Evolutionary conservation across 35 echinoderm and acorn worm species (phyloP).

Genomic region (Diadema setosum): DNA sequence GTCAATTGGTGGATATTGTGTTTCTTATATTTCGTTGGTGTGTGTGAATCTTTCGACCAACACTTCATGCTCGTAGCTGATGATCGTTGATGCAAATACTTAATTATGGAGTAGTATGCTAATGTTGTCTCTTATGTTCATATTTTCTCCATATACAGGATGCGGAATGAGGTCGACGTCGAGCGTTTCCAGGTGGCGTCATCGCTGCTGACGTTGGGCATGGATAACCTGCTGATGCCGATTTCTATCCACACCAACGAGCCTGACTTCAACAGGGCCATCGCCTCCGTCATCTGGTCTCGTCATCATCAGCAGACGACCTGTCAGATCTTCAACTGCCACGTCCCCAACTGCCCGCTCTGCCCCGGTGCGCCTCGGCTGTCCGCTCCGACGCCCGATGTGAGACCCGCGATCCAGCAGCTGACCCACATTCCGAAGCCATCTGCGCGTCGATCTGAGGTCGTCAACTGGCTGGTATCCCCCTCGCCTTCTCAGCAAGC

Average conservation of each 20-base stretch:
- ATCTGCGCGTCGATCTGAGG: background rate
- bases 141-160: too few species aligned
- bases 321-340: background rate
- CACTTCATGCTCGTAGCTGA: too few species aligned
- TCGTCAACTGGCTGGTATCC: background rate
- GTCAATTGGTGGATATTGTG: too few species aligned
- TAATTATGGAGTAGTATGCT: too few species aligned
- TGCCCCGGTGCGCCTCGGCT: background rate
- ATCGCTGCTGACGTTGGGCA: background rate
- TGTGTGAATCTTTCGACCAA: too few species aligned
- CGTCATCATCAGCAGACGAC: background rate
- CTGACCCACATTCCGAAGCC: background rate
- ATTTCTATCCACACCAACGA: background rate
- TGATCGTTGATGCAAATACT: too few species aligned
- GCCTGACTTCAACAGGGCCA: background rate
- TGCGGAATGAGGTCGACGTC: background rate
- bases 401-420: background rate
- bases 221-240: background rate
- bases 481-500: background rate
- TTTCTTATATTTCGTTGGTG: too few species aligned
- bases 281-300: constrained; percentile 2
- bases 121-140: too few species aligned
- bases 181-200: background rate
- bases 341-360: background rate
- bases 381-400: background rate